Evolutionary conservation across 1,140 invertebrate genomes (phyloP), one percentile per base, ranked within the genome.

Genomic region (Parasteatoda tepidariorum): DNA sequence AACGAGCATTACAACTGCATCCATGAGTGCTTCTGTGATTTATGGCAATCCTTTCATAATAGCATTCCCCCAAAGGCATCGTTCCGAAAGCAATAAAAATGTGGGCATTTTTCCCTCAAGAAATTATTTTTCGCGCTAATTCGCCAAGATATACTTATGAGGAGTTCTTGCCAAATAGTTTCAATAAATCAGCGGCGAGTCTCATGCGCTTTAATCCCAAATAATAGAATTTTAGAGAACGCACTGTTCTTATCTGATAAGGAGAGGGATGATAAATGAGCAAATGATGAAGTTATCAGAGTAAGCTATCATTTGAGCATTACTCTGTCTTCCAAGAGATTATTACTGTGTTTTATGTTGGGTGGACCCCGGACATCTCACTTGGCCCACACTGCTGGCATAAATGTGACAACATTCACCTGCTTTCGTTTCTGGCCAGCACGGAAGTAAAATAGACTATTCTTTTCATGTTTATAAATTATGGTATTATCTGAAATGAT

Each of bases 311-410:
- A 59, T 59, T 59, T 59, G 57, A 4, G 57, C 57, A 59, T 59
- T 59, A 59, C 18, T 59, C 6, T 59, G 57, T 59, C 57, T 22
- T 59, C 57, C 18, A 22, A 22, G 3, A 59, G 57, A n/a, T 59
- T 59, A 59, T 59, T 59, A 59, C 57, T 24, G 57, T n/a, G 24
- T 59, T 59, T 59, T 59, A 59, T 59, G 57, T 59, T 24, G 57
- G 57, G 57, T 59, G 57, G 57, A 26, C 2, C 57, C 24, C 38
- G 38, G 7, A 59, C 24, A 26, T 59, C 57, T 59, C 57, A 59
- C 24, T 59, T 59, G 57, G n/a, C 57, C 41, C 11, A 13, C 11
- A 9, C 18, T 48, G 11, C 11, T 48, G 41, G 41, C 41, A n/a
- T n/a, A 18, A 48, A 18, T 48, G 41, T 18, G 41, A 18, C 41